These are phyloP conservation scores for Phrynosoma platyrhinos DNA, from an alignment of 2,113 vertebrate species.

Conservation along the genomic window DNA sequence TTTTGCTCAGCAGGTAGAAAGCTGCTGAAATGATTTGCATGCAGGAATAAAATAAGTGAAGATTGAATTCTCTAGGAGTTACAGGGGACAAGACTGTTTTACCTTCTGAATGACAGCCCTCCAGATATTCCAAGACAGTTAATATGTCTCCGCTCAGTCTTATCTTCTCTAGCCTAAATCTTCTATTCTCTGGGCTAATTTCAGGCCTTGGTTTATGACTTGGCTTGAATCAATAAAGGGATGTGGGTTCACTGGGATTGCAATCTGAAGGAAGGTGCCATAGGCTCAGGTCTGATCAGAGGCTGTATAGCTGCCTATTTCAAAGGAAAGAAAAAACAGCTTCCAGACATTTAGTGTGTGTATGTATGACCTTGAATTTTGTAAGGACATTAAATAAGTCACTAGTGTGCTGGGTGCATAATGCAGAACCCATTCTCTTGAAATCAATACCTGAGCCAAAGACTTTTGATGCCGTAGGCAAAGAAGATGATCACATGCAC, in stretches of 20 bases:
- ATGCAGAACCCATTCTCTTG: background rate
- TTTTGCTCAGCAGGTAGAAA: too few species aligned
- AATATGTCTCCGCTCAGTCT: too few species aligned
- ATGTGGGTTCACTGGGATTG: background rate
- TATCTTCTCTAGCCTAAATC: too few species aligned
- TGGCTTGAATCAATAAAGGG: background rate
- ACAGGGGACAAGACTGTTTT: too few species aligned
- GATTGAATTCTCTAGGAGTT: too few species aligned
- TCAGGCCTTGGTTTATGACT: background rate
- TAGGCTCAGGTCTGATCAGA: background rate
- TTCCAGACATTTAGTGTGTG: background rate
- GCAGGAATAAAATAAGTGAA: too few species aligned
- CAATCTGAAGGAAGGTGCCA: background rate
- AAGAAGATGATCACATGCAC: too few species aligned
- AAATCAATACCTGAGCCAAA: conserved; percentile 3
- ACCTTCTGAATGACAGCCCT: too few species aligned
- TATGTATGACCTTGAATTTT: background rate
- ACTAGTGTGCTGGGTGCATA: background rate
- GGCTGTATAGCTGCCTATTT: background rate
- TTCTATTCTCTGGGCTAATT: too few species aligned
- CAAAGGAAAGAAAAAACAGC: background rate
- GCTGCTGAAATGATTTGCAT: too few species aligned
- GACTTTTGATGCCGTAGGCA: too few species aligned
- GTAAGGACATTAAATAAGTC: background rate
- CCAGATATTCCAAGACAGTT: too few species aligned